phyloP scores from a whole-genome alignment of 1,140 invertebrate species.

The Ceratina japonica region DNA sequence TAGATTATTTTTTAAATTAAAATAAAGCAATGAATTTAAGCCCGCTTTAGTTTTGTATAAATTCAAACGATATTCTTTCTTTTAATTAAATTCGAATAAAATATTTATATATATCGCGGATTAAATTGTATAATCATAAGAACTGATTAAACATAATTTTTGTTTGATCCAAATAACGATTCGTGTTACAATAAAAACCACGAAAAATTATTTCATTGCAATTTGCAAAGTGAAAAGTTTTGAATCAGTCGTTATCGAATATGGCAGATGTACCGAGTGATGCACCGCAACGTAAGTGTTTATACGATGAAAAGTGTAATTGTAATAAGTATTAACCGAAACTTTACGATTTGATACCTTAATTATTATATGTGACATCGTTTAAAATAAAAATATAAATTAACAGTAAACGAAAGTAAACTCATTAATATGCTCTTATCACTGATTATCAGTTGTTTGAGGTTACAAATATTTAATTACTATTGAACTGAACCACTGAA shows the following conservation, averaged over 20 bases:
- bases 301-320: neutral
- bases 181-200: too few relatives aligned
- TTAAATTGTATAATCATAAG: too few relatives aligned
- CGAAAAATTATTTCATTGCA: too few relatives aligned
- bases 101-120: too few relatives aligned
- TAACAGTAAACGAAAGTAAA: too few relatives aligned
- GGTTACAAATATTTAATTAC: neutral
- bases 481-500: neutral
- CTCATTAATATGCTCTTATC: neutral
- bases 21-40: neutral
- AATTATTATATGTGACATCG: neutral
- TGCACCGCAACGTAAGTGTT: slow-evolving; percentile 83
- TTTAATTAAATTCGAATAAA: too few relatives aligned
- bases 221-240: neutral
- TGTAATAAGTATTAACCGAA: slow-evolving; percentile 8
- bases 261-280: slow-evolving; percentile 80
- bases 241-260: slow-evolving; percentile 51
- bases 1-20: neutral
- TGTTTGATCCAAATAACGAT: too few relatives aligned
- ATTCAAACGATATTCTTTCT: too few relatives aligned
- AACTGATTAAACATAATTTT: too few relatives aligned
- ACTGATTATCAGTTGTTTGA: neutral
- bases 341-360: neutral
- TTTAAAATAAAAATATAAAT: too few relatives aligned
- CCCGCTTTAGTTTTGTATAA: neutral